Percentiles rank a stretch among this genome's conserved stretches.
phyloP scores from a whole-genome alignment of 2,113 vertebrate species.

The Oophaga pumilio region DNA sequence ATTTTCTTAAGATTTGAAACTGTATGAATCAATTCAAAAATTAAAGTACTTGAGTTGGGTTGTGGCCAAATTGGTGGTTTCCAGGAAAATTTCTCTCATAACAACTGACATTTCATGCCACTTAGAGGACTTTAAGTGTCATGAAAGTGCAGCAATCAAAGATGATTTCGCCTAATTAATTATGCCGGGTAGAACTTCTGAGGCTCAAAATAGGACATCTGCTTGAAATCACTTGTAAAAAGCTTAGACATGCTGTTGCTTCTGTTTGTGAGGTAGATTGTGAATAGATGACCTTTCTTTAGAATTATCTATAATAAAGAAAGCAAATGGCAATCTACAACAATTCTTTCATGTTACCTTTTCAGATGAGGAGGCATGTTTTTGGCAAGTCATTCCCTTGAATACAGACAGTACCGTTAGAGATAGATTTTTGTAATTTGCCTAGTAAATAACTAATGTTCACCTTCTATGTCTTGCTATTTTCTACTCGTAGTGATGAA shows the following conservation, averaged over 20 bases:
- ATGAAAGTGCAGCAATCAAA: not conserved
- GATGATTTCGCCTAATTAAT: constrained; percentile 13
- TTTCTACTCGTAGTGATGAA: not conserved
- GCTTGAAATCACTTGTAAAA: constrained; percentile 7
- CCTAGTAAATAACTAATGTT: not conserved
- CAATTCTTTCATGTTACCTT: not conserved
- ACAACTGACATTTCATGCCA: not conserved
- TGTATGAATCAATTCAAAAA: not conserved
- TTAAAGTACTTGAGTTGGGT: not conserved
- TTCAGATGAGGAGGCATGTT: not conserved
- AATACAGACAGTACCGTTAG: not conserved
- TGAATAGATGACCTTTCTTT: not conserved
- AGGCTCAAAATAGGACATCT: not conserved
- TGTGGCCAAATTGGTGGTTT: not conserved
- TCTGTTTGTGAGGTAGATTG: not conserved
- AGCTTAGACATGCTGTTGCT: not conserved
- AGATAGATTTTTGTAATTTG: not conserved
- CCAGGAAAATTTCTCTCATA: not conserved
- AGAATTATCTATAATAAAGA: not conserved
- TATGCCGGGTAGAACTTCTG: not conserved
- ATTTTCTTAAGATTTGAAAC: not conserved
- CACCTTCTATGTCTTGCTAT: not conserved
- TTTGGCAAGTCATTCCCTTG: not conserved
- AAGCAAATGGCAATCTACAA: not conserved
- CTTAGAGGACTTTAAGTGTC: not conserved